Evolutionary conservation across 2,113 vertebrate species (phyloP), one percentile per base, ranked within the genome.

Genomic region (Neofelis nebulosa): DNA sequence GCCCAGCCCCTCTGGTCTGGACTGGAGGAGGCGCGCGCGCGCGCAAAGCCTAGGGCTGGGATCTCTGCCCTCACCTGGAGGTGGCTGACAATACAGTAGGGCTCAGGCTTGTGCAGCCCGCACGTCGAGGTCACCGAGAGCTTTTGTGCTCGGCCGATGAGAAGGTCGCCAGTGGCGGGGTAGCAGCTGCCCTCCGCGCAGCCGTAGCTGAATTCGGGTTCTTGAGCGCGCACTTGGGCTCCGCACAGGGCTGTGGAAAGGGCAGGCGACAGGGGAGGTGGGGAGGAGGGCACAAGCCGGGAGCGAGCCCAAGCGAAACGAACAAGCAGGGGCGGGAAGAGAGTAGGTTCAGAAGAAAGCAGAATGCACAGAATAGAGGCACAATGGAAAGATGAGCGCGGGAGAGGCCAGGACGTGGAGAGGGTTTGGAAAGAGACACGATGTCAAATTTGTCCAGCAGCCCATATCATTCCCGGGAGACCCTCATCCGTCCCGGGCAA

Each of bases 141-240:
- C 76, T 99, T 99, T 88, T 99, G 98, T 4, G 99, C 99, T 94
- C 99, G 98, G 48, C 99, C 99, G 94, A 99, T 99, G 85, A 99
- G 99, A 81, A 99, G 99, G 98, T 99, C 99, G 50, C 99, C 99
- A 1, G 99, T 99, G 96, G 99, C 99, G 0, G 99, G 99, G 98
- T 99, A 99, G 98, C 99, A 99, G 98, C 99, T 99, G 41, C 99
- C 99, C 98, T 99, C 99, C 0, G 99, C 99, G 96, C 99, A 99
- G 82, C 99, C 98, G 25, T 99, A 99, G 95, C 99, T 99, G 96
- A 99, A 98, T 89, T 99, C 99, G 0, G 99, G 99, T 31, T 99
- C 96, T 92, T 99, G 98, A 13, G 98, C 96, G 38, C n/a, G 11
- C 25, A 94, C 96, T 65, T 55, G 68, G 38, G 97, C 96, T 93